Conservation (phyloP, 2,888 invertebrate species). For the Ditula angustiorana region DNA sequence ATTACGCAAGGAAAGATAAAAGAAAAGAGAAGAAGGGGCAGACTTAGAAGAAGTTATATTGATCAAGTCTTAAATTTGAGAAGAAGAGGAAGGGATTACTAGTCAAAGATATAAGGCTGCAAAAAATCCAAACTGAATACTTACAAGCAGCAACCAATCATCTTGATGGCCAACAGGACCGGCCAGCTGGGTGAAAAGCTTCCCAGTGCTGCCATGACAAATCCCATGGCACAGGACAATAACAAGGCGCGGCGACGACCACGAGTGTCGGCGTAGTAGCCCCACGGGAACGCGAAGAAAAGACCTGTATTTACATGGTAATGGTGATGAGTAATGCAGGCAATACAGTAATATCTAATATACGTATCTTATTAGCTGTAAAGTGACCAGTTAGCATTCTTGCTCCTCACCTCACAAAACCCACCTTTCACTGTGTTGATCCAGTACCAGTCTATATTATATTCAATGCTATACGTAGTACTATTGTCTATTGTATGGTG, state of each 20-base stretch:
- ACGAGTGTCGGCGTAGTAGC: slow-evolving; percentile 89
- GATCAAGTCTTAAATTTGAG: slow-evolving; percentile 66
- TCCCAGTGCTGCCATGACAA: slow-evolving; percentile 78
- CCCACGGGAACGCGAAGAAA: slow-evolving; percentile 85
- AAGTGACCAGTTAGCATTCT: background rate
- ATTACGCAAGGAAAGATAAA: too few species aligned
- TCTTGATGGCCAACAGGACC: slow-evolving; percentile 84
- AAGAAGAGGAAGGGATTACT: slow-evolving; percentile 69
- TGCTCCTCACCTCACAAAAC: too few species aligned
- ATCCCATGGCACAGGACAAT: slow-evolving; percentile 73
- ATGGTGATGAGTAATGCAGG: slow-evolving; percentile 9
- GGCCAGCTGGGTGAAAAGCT: slow-evolving; percentile 84
- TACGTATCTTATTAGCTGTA: too few species aligned
- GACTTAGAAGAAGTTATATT: slow-evolving; percentile 35
- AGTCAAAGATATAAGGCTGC: slow-evolving; percentile 78
- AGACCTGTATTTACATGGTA: slow-evolving; percentile 51
- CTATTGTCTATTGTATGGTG: too few species aligned
- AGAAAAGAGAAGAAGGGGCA: too few species aligned
- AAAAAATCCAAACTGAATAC: slow-evolving; percentile 84
- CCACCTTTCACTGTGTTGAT: too few species aligned
- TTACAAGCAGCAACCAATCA: slow-evolving; percentile 87
- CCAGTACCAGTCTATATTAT: too few species aligned
- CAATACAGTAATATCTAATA: background rate
- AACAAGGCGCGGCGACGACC: slow-evolving; percentile 87
- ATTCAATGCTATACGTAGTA: too few species aligned